phyloP scores from a whole-genome alignment of 2,797 vertebrate species.

The Coregonus suidteri region DNA sequence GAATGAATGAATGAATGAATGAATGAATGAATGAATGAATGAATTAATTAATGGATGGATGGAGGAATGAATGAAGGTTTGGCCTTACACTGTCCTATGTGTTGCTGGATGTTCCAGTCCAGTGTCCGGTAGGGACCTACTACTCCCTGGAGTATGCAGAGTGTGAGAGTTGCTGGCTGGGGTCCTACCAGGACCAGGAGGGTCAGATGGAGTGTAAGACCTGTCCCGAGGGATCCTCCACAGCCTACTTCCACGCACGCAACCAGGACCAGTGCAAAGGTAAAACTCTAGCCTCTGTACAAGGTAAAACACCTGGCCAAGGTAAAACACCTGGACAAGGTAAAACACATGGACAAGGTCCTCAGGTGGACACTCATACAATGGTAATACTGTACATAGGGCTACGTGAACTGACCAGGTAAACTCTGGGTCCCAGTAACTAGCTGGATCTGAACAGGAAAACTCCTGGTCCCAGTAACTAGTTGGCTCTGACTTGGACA shows the following conservation, averaged over 20 bases:
- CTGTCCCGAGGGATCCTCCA: constrained; percentile 86
- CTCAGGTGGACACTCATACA: not conserved
- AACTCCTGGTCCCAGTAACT: too few relatives aligned
- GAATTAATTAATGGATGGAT: too few relatives aligned
- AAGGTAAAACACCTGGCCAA: not conserved
- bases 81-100: constrained; percentile 40
- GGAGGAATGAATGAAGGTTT: constrained; percentile 6
- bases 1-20: not conserved
- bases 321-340: not conserved
- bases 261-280: constrained; percentile 91
- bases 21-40: not conserved
- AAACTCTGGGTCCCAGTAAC: too few relatives aligned
- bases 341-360: not conserved
- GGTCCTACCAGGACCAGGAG: constrained; percentile 93
- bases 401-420: not conserved
- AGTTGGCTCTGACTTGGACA: too few relatives aligned
- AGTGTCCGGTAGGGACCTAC: constrained; percentile 92
- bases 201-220: constrained; percentile 91
- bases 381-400: not conserved
- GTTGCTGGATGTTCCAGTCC: constrained; percentile 76
- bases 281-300: constrained; percentile 46
- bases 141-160: constrained; percentile 87
- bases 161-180: constrained; percentile 94
- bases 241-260: constrained; percentile 92
- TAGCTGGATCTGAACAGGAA: not conserved